These are phyloP conservation scores for Ethmia dodecea DNA, from an alignment of 2,888 invertebrate genomes.

Conservation along the genomic window DNA sequence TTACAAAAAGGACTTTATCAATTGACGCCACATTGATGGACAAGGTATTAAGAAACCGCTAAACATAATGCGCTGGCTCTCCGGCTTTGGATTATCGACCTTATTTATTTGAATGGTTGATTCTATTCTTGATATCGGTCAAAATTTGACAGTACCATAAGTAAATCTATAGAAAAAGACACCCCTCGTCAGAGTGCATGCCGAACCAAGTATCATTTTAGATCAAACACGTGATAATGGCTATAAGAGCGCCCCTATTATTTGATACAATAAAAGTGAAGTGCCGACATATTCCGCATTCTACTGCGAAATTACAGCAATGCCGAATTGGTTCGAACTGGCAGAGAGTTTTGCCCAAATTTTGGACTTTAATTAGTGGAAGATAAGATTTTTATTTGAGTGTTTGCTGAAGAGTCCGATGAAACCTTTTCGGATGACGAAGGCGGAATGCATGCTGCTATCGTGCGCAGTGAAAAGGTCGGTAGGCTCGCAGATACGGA, in stretches of 20 bases:
- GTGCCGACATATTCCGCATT: conserved; percentile 76
- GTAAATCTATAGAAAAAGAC: conserved; percentile 41
- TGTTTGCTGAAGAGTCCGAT: conserved; percentile 25
- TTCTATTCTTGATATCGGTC: conserved; percentile 7
- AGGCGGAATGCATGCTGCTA: conserved; percentile 38
- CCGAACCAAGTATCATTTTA: conserved; percentile 72
- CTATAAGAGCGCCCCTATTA: conserved; percentile 76
- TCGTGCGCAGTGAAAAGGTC: conserved; percentile 56
- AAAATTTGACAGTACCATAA: conserved; percentile 13
- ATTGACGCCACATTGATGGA: conserved; percentile 21
- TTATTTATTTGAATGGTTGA: conserved; percentile 26
- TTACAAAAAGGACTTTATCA: conserved; percentile 17
- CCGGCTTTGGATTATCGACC: conserved; percentile 28
- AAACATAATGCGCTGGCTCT: conserved; percentile 24
- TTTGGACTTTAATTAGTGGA: conserved; percentile 16
- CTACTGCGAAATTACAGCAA: conserved; percentile 55
- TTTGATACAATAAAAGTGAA: conserved; percentile 78
- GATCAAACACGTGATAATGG: conserved; percentile 77
- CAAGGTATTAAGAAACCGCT: conserved; percentile 27
- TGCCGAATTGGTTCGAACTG: conserved; percentile 39
- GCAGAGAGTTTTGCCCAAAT: conserved; percentile 18
- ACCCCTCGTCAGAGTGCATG: conserved; percentile 41
- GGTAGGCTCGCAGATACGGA: conserved; percentile 67
- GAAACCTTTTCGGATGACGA: conserved; percentile 49
- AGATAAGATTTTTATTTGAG: conserved; percentile 25